phyloP scores from a whole-genome alignment of 2,888 invertebrate species.

The Apocheima hispidaria region DNA sequence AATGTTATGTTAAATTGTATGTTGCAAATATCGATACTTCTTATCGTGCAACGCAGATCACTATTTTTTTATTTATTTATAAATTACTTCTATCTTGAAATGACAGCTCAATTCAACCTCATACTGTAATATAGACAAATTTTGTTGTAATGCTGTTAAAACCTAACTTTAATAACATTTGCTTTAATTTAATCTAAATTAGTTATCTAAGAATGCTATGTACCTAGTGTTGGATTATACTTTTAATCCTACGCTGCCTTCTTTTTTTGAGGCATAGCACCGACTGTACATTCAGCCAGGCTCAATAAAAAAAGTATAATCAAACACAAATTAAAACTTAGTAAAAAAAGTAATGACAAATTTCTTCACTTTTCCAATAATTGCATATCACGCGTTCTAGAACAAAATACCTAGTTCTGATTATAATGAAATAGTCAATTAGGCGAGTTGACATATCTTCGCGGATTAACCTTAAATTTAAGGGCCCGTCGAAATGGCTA shows the following conservation, averaged over 20 bases:
- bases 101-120: slow-evolving; percentile 54
- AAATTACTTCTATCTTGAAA: slow-evolving; percentile 38
- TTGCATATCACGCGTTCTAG: slow-evolving; percentile 77
- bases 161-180: slow-evolving; percentile 54
- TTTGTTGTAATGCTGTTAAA: slow-evolving; percentile 55
- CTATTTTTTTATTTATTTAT: slow-evolving; percentile 18
- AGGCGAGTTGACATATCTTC: slow-evolving; percentile 66
- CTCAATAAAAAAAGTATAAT: slow-evolving; percentile 58
- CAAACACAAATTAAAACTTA: slow-evolving; percentile 58
- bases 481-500: slow-evolving; percentile 23
- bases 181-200: slow-evolving; percentile 73
- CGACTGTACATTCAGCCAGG: slow-evolving; percentile 13
- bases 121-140: slow-evolving; percentile 59
- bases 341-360: slow-evolving; percentile 51
- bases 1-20: neutral
- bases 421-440: slow-evolving; percentile 69
- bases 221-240: slow-evolving; percentile 66
- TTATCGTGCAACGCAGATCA: slow-evolving; percentile 20
- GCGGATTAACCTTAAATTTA: slow-evolving; percentile 22
- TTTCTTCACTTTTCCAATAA: slow-evolving; percentile 75
- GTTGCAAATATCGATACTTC: slow-evolving; percentile 16
- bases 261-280: neutral
- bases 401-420: slow-evolving; percentile 66
- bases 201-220: slow-evolving; percentile 69
- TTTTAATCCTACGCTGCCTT: slow-evolving; percentile 39